A percentile compares a stretch with the other conserved stretches of the same genome.
Evolutionary conservation across 1,140 invertebrate genomes (phyloP).

Genomic region (Theocolax elegans): DNA sequence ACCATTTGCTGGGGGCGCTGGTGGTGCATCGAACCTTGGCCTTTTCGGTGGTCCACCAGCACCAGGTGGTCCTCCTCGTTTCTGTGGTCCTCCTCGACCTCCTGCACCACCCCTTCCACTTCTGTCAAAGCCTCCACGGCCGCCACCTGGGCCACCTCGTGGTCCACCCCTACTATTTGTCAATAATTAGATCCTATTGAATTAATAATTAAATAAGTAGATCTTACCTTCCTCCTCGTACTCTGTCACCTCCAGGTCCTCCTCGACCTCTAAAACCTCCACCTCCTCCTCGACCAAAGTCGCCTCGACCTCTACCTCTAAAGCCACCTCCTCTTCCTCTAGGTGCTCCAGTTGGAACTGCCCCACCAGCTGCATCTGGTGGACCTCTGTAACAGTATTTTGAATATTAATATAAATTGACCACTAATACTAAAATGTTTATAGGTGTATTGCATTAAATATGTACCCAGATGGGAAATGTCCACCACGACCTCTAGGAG

Average conservation of each 20-base stretch:
- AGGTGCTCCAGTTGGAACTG: conserved; percentile 47
- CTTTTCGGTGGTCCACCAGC: conserved; percentile 63
- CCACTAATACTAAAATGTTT: too few relatives aligned
- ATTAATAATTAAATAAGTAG: neutral
- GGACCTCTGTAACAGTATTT: conserved; percentile 50
- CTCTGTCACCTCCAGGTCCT: conserved; percentile 54
- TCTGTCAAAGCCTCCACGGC: conserved; percentile 58
- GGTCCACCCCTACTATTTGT: conserved; percentile 52
- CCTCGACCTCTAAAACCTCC: conserved; percentile 58
- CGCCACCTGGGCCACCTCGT: conserved; percentile 55
- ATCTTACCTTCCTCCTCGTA: conserved; percentile 59
- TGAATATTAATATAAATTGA: too few relatives aligned
- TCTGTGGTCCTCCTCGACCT: conserved; percentile 59
- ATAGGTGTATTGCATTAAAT: too few relatives aligned
- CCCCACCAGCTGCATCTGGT: conserved; percentile 56
- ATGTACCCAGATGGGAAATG: conserved; percentile 62
- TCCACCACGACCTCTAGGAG: conserved; percentile 60
- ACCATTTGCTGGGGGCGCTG: conserved; percentile 61
- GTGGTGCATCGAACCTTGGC: conserved; percentile 62
- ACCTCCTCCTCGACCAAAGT: conserved; percentile 56
- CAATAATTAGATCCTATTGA: neutral
- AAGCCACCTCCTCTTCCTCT: conserved; percentile 47
- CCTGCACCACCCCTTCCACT: conserved; percentile 58
- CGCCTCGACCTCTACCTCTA: conserved; percentile 54
- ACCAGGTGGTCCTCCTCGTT: conserved; percentile 63